A percentile compares a stretch with the other conserved stretches of the same genome.
Evolutionary conservation across 2,888 invertebrate genomes (phyloP).

Genomic region (Allygus modestus): DNA sequence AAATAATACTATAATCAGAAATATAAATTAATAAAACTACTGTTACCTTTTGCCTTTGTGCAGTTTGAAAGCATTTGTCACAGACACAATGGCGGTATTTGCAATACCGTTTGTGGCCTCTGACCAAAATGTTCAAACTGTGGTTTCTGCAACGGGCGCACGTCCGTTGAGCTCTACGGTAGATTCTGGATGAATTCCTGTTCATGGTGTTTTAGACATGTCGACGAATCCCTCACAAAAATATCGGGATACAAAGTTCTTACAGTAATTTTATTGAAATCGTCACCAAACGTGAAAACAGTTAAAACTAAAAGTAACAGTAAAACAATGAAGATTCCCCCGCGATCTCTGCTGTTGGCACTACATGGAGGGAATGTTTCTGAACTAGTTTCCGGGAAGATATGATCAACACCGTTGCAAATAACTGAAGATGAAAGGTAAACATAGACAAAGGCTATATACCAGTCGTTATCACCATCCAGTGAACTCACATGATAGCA

Average conservation of each 20-base stretch:
- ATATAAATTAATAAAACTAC: too few species aligned
- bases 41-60: slow-evolving; percentile 17
- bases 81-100: neutral
- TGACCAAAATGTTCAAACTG: neutral
- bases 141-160: neutral
- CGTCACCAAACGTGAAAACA: neutral
- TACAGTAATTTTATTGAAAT: neutral
- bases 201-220: neutral
- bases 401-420: slow-evolving; percentile 5
- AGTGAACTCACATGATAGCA: neutral
- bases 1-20: too few species aligned
- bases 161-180: neutral
- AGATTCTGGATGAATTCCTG: neutral
- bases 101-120: slow-evolving; percentile 11
- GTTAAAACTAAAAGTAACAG: neutral
- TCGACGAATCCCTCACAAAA: neutral
- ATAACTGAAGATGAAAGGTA: neutral
- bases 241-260: neutral
- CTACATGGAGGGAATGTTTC: neutral
- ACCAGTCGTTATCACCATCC: neutral
- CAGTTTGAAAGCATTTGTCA: slow-evolving; percentile 8
- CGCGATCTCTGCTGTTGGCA: neutral
- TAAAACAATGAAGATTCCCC: neutral
- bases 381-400: neutral
- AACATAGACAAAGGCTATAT: slow-evolving; percentile 20